Evolutionary conservation across 1,140 invertebrate species (phyloP).

Genomic region (Colletes gigas): DNA sequence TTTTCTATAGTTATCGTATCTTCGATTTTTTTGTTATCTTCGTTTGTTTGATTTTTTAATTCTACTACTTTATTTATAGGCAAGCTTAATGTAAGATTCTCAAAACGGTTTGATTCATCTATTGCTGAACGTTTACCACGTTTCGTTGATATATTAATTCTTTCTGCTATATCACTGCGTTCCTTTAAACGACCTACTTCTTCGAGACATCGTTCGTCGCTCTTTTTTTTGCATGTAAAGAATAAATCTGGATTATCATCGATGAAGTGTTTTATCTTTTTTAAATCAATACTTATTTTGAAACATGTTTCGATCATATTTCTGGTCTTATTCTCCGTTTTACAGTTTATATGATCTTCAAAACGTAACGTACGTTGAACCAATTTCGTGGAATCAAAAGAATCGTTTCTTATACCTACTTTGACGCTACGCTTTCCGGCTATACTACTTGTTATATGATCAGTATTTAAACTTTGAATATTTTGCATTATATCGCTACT

Average conservation of each 20-base stretch:
- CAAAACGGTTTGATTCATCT: not conserved
- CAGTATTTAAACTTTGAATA: not conserved
- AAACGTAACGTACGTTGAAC: not conserved
- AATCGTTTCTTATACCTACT: not conserved
- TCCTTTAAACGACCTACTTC: not conserved
- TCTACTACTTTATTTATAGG: not conserved
- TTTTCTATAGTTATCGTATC: not conserved
- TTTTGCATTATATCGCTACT: not conserved
- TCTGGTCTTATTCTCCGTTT: not conserved
- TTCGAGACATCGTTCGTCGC: not conserved
- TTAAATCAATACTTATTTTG: conserved; percentile 76
- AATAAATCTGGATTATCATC: conserved; percentile 66
- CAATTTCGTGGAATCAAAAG: not conserved
- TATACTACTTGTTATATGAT: conserved; percentile 9
- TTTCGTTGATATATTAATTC: not conserved
- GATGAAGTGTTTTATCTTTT: conserved; percentile 69
- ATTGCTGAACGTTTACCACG: not conserved
- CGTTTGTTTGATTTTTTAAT: not conserved
- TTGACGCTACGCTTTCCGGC: conserved; percentile 23
- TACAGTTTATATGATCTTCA: conserved; percentile 11
- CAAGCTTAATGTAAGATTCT: not conserved
- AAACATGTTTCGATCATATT: conserved; percentile 31
- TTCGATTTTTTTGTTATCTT: conserved; percentile 7
- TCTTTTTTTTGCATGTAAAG: conserved; percentile 40
- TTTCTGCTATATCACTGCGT: not conserved